phyloP scores from a whole-genome alignment of 1,140 invertebrate genomes.

The Chymomyza costata region DNA sequence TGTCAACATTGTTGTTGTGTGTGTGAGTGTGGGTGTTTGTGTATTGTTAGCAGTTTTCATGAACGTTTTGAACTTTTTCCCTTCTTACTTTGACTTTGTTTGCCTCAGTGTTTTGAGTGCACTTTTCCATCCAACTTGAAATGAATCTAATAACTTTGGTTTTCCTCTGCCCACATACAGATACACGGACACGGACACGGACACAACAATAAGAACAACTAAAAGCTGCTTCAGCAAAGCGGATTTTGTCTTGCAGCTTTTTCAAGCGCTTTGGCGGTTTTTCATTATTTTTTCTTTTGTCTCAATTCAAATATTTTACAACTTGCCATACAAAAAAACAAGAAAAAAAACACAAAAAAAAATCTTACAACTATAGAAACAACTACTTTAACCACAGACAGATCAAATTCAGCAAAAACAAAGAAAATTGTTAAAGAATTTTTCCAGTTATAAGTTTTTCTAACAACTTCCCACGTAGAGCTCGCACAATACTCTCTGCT shows the following conservation, averaged over 20 bases:
- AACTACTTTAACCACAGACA: no score
- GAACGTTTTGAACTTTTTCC: not conserved
- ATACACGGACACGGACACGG: not conserved
- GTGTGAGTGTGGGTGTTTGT: no score
- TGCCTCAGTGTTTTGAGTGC: conserved; percentile 60
- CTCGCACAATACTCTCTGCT: not conserved
- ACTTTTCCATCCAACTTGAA: conserved; percentile 66
- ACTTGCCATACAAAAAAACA: conserved; percentile 9
- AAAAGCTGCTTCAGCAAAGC: conserved; percentile 9
- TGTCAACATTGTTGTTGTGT: conserved; percentile 39
- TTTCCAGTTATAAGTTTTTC: conserved; percentile 14
- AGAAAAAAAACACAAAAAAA: no score
- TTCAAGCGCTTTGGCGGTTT: conserved; percentile 57
- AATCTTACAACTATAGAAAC: no score
- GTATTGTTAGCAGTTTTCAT: not conserved
- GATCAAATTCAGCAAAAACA: no score
- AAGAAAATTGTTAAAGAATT: no score
- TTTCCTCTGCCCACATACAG: conserved; percentile 35
- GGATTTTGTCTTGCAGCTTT: conserved; percentile 46
- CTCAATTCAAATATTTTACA: conserved; percentile 71
- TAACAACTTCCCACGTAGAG: no score
- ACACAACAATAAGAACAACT: not conserved
- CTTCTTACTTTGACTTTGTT: conserved; percentile 57
- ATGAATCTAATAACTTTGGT: conserved; percentile 62
- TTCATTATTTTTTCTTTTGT: conserved; percentile 32